Base-by-base conservation (phyloP, 1,140 invertebrate species). In the Musca domestica region DNA sequence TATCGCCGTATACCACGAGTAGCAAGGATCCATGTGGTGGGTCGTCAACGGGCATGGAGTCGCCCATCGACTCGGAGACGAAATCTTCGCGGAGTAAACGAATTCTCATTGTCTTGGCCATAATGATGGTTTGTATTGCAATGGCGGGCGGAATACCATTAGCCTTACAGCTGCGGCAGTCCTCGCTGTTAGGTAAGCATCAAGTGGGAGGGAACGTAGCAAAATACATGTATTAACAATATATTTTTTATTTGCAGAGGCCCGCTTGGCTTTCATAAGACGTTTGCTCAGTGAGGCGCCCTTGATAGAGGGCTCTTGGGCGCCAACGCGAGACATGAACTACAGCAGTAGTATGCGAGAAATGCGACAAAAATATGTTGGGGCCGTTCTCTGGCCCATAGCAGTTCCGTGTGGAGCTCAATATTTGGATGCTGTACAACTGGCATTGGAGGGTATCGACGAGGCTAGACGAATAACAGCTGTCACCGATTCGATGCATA, bases 391-490 rank as follows among this genome's bases (percentile, higher is more conserved):
- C 68, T 90, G 88, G 88, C 88, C 87, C 1, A 87, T 87, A 3
- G 87, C 87, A 54, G 86, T 87, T 0, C 83, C 84, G 0, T 91
- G 89, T 74, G 81, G 82, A 5, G 81, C 86, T 3, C 87, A 89
- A 74, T 86, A 86, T 72, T 81, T 87, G 74, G 88, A 90, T 73
- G 87, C 88, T 9, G 87, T 90, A 2, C 85, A 88, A 70, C 75
- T 86, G 12, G 86, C 87, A 0, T 74, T 91, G 70, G 89, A 90
- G 71, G 88, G 90, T 71, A 85, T 90, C 25, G 89, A 91, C 70
- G 84, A 74, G 58, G 76, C 78, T 2, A 75, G 71, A 64, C 76
- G 90, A 67, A 84, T 92, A 68, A 86, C 90, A 10, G 85, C 72
- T 3, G 71, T 71, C n/a, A 76, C 72, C 7, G 76, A 75, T 54